These are phyloP conservation scores for Euspilapteryx auroguttella DNA, from an alignment of 2,888 invertebrate species.

Conservation along the genomic window DNA sequence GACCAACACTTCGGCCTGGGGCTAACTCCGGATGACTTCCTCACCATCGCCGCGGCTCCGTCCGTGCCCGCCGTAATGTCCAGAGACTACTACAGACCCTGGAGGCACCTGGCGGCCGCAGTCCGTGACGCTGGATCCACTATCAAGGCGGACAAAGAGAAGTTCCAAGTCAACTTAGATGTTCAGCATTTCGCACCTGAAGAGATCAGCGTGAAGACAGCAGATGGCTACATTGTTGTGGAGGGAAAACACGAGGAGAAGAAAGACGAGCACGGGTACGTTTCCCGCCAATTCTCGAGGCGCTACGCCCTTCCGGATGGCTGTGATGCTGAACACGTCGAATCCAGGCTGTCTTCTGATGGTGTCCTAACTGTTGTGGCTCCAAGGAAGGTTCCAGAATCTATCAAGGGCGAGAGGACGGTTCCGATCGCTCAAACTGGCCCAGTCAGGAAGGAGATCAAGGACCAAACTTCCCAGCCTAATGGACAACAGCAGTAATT, in stretches of 20 bases:
- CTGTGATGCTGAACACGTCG: slow-evolving; percentile 67
- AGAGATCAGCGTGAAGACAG: slow-evolving; percentile 73
- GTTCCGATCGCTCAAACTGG: slow-evolving; percentile 63
- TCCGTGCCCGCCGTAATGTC: slow-evolving; percentile 13
- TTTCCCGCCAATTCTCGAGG: slow-evolving; percentile 71
- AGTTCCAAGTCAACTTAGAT: slow-evolving; percentile 68
- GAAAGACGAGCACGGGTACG: slow-evolving; percentile 70
- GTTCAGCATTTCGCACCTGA: slow-evolving; percentile 74
- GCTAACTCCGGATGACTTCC: slow-evolving; percentile 34
- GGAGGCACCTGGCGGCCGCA: slow-evolving; percentile 31
- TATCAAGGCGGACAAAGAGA: slow-evolving; percentile 46
- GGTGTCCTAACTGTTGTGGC: slow-evolving; percentile 70
- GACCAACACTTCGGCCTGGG: slow-evolving; percentile 48
- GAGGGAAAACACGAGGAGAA: slow-evolving; percentile 79
- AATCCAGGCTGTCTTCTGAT: slow-evolving; percentile 72
- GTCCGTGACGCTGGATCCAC: slow-evolving; percentile 45
- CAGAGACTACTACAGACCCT: slow-evolving; percentile 28
- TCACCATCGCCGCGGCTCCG: slow-evolving; percentile 20
- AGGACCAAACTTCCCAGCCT: slow-evolving; percentile 26
- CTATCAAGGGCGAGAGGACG: slow-evolving; percentile 33
- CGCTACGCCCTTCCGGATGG: slow-evolving; percentile 72
- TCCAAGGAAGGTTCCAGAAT: slow-evolving; percentile 27
- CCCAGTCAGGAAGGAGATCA: slow-evolving; percentile 45
- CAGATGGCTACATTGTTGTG: slow-evolving; percentile 66
- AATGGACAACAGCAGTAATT: background rate